Evolutionary conservation across 2,113 vertebrate species (phyloP).

Genomic region (Syngnathus floridae): DNA sequence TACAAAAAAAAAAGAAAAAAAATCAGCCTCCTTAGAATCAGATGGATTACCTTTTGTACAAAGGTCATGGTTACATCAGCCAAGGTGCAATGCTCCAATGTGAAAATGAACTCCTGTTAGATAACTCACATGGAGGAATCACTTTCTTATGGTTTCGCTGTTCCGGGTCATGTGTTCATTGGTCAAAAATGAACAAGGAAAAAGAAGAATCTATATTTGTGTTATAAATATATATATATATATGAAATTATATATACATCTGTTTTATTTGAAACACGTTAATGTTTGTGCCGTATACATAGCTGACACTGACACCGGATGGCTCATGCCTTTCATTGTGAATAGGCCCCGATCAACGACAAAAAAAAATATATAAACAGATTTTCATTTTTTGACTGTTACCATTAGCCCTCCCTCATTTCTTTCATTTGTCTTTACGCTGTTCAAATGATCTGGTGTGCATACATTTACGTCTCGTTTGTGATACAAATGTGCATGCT

Average conservation of each 20-base stretch:
- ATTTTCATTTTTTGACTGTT: constrained; percentile 43
- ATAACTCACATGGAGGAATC: constrained; percentile 65
- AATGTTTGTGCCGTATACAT: constrained; percentile 55
- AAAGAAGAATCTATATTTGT: constrained; percentile 72
- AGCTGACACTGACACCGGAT: constrained; percentile 45
- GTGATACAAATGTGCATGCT: constrained; percentile 48
- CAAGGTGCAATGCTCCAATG: constrained; percentile 20
- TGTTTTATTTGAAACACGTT: constrained; percentile 63
- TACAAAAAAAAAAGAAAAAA: constrained; percentile 68
- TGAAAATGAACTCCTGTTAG: constrained; percentile 53
- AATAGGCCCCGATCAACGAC: constrained; percentile 28
- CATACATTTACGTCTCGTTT: constrained; percentile 42
- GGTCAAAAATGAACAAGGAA: constrained; percentile 67
- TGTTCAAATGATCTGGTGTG: constrained; percentile 31
- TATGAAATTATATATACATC: constrained; percentile 71
- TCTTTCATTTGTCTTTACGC: constrained; percentile 24
- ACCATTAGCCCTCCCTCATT: constrained; percentile 20
- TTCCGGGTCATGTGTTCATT: constrained; percentile 63
- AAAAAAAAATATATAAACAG: constrained; percentile 22
- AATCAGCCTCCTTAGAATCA: constrained; percentile 76
- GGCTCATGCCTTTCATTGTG: constrained; percentile 40
- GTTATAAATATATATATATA: constrained; percentile 71
- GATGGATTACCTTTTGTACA: constrained; percentile 67
- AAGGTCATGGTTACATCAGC: constrained; percentile 6
- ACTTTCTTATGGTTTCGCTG: constrained; percentile 58